These are phyloP conservation scores for Pandemis corylana DNA, from an alignment of 2,888 invertebrate species.

Conservation along the genomic window DNA sequence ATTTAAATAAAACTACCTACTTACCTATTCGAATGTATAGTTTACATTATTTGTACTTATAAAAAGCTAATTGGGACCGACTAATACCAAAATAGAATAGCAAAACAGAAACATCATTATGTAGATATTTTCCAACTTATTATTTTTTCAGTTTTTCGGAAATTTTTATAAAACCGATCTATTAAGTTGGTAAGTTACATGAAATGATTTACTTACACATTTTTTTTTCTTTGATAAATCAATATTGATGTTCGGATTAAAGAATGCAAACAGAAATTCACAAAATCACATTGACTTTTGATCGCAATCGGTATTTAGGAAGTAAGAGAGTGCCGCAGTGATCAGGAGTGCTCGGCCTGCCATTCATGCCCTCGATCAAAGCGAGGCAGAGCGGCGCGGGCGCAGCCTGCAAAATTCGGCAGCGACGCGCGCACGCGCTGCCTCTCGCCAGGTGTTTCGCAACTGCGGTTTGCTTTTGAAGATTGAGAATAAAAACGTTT, in stretches of 20 bases:
- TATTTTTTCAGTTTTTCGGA: too few relatives aligned
- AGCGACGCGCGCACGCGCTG: slow-evolving; percentile 50
- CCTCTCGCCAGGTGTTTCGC: slow-evolving; percentile 49
- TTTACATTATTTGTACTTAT: too few relatives aligned
- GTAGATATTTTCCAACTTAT: too few relatives aligned
- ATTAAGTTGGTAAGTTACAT: too few relatives aligned
- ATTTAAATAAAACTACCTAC: too few relatives aligned
- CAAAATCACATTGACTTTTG: slow-evolving; percentile 11
- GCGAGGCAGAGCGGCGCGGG: slow-evolving; percentile 45
- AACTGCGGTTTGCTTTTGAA: slow-evolving; percentile 42
- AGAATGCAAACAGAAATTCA: background rate
- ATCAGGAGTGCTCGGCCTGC: slow-evolving; percentile 16
- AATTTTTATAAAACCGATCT: too few relatives aligned
- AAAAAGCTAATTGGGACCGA: too few relatives aligned
- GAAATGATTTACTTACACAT: too few relatives aligned
- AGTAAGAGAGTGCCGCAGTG: slow-evolving; percentile 21
- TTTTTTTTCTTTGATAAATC: too few relatives aligned
- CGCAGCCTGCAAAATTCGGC: slow-evolving; percentile 54
- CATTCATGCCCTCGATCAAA: slow-evolving; percentile 43
- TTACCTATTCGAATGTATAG: too few relatives aligned
- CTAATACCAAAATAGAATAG: too few relatives aligned
- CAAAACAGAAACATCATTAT: too few relatives aligned
- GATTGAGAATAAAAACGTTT: background rate
- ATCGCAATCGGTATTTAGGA: slow-evolving; percentile 22
- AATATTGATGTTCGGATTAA: background rate